A percentile compares a stretch with the other conserved stretches of the same genome.
phyloP scores from a whole-genome alignment of 2,797 vertebrate species.

The Lutjanus campechanus region DNA sequence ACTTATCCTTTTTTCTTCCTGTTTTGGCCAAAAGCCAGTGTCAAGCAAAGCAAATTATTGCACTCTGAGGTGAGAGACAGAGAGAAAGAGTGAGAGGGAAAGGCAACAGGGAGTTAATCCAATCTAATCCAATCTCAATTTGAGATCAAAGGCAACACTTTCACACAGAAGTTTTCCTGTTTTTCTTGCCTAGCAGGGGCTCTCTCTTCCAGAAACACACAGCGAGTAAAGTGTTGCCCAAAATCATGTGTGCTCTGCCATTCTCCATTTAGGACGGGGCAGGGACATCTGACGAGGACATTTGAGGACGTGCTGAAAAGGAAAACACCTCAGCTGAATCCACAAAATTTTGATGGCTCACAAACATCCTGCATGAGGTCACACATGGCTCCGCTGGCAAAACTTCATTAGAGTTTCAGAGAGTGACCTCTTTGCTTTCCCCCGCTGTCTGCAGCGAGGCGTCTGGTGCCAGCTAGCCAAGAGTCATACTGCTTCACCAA shows the following conservation, averaged over 20 bases:
- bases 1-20: slow-evolving; percentile 50
- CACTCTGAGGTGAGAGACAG: slow-evolving; percentile 55
- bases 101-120: slow-evolving; percentile 66
- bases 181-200: slow-evolving; percentile 55
- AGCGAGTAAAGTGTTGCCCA: slow-evolving; percentile 34
- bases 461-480: slow-evolving; percentile 12
- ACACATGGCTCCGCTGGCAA: slow-evolving; percentile 29
- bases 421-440: slow-evolving; percentile 23
- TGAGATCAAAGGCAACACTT: slow-evolving; percentile 75
- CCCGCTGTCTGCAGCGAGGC: slow-evolving; percentile 18
- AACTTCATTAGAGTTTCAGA: slow-evolving; percentile 32
- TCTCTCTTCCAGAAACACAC: slow-evolving; percentile 40
- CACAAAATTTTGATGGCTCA: slow-evolving; percentile 22
- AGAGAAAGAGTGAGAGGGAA: slow-evolving; percentile 46
- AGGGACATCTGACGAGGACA: slow-evolving; percentile 49
- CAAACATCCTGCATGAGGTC: slow-evolving; percentile 30
- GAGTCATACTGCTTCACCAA: slow-evolving; percentile 16
- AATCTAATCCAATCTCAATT: slow-evolving; percentile 75
- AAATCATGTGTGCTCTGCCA: slow-evolving; percentile 22
- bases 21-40: slow-evolving; percentile 57
- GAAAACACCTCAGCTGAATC: slow-evolving; percentile 49
- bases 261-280: slow-evolving; percentile 35
- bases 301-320: slow-evolving; percentile 24
- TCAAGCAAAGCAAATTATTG: slow-evolving; percentile 53
- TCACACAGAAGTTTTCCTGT: slow-evolving; percentile 52